Evolutionary conservation across 2,888 invertebrate species (phyloP), one percentile per base, ranked within the genome.

Genomic region (Aelia acuminata): DNA sequence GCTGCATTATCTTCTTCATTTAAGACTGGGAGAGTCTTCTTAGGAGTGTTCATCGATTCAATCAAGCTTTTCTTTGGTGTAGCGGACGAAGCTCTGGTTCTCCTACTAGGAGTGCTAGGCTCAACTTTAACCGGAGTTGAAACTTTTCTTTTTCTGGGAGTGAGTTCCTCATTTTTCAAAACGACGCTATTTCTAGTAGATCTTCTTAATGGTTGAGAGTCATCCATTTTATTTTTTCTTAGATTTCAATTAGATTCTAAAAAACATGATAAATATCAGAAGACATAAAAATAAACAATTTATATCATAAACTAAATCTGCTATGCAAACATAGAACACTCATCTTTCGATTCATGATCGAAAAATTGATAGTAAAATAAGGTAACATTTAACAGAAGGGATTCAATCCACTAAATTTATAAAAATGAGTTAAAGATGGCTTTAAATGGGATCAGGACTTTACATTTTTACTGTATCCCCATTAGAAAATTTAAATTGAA

Each of bases 181-280:
- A 18, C 53, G 20, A 85, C 85, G 18, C 85, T 85, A 20, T 85
- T 85, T 39, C 85, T 39, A 3, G 85, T 35, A 22, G 85, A 85
- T 85, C 85, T 85, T 31, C 85, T 20, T 3, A 85, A 31, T 35
- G 85, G 49, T 49, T 5, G 47, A 15, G 85, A 50, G 8, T 85
- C 85, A 20, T 85, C 85, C 85, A 85, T 85, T 48, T 85, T 49
- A 43, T 43, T n/a, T n/a, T 48, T 84, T 5, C n/a, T 49, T n/a
- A 43, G 35, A 22, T 39, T 47, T 43, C 22, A n/a, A 47, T 0
- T 4, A 43, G 75, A n/a, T 43, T 39, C 80, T 80, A n/a, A 80
- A 80, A 70, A 70, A 18, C 43, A 43, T 43, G 7, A 10, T 43
- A 43, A 4, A 70, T 57, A 57, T 26, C 2, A 63, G 1, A 5